A percentile compares a stretch with the other conserved stretches of the same genome.
Conservation (phyloP, 2,797 vertebrate species). For the Myiothlypis chrysogaster region DNA sequence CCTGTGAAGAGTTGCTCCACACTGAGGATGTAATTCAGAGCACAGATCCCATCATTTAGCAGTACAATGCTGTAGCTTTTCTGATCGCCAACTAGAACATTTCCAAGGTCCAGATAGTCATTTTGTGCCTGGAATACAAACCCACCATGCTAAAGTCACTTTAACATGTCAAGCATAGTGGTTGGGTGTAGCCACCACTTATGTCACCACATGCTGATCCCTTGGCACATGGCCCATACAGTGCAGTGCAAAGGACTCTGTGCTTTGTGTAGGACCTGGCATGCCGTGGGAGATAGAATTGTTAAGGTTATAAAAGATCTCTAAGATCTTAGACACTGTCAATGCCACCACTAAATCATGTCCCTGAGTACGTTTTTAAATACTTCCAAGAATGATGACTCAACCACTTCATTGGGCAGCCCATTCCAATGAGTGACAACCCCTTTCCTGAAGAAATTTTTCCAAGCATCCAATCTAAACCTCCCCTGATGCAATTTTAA, state of each 20-base stretch:
- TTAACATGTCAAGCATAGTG: accelerated
- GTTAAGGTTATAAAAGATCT: background rate
- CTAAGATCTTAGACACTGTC: background rate
- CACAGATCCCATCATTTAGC: slow-evolving; percentile 83
- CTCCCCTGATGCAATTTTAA: background rate
- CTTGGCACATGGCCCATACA: accelerated
- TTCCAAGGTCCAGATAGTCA: slow-evolving; percentile 79
- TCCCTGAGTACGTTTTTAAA: background rate
- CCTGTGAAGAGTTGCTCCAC: slow-evolving; percentile 78
- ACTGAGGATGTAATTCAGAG: slow-evolving; percentile 80
- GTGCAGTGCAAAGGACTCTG: background rate
- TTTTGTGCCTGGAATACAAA: slow-evolving; percentile 74
- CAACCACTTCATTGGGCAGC: background rate
- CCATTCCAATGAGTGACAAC: background rate
- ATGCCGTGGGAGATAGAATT: background rate
- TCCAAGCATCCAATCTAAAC: background rate
- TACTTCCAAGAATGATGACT: background rate
- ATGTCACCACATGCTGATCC: background rate
- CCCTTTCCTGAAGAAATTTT: background rate
- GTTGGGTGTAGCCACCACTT: background rate
- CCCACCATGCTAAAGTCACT: background rate
- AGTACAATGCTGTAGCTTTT: slow-evolving; percentile 78
- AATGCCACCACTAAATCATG: background rate
- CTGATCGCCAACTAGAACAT: slow-evolving; percentile 79
- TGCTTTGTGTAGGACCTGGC: background rate